A percentile compares a stretch with the other conserved stretches of the same genome.
These are phyloP conservation scores for Ricordea florida DNA, from an alignment of 92 coral and sea anemone genomes.

Conservation along the genomic window DNA sequence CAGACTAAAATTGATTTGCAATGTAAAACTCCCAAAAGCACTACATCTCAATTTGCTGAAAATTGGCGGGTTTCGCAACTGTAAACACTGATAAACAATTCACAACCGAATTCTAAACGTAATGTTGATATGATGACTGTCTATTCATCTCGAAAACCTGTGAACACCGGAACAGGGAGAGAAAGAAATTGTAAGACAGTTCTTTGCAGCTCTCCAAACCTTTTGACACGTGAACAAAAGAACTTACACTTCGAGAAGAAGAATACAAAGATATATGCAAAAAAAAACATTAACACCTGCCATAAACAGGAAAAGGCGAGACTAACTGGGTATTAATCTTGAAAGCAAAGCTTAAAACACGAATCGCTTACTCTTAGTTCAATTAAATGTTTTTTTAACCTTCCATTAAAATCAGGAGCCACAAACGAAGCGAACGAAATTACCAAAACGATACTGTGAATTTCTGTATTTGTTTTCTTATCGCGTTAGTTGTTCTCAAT, in stretches of 20 bases:
- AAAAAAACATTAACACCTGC: not conserved
- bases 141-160: not conserved
- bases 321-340: too few relatives aligned
- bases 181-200: not conserved
- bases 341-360: too few relatives aligned
- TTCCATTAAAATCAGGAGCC: not conserved
- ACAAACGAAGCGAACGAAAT: not conserved
- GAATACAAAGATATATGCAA: constrained; percentile 4
- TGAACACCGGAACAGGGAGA: not conserved
- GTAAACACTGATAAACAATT: too few relatives aligned
- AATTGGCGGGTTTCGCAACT: too few relatives aligned
- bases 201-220: not conserved
- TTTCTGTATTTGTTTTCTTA: not conserved
- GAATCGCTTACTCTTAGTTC: too few relatives aligned
- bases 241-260: not conserved
- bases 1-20: too few relatives aligned
- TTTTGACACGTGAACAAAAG: constrained; percentile 13
- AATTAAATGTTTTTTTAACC: not conserved
- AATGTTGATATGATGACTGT: not conserved
- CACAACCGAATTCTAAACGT: not conserved
- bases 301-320: too few relatives aligned
- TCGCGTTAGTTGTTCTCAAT: not conserved
- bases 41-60: too few relatives aligned
- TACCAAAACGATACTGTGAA: not conserved
- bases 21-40: too few relatives aligned